Evolutionary conservation across 2,113 vertebrate species (phyloP).

Genomic region (Macroglossus sobrinus): DNA sequence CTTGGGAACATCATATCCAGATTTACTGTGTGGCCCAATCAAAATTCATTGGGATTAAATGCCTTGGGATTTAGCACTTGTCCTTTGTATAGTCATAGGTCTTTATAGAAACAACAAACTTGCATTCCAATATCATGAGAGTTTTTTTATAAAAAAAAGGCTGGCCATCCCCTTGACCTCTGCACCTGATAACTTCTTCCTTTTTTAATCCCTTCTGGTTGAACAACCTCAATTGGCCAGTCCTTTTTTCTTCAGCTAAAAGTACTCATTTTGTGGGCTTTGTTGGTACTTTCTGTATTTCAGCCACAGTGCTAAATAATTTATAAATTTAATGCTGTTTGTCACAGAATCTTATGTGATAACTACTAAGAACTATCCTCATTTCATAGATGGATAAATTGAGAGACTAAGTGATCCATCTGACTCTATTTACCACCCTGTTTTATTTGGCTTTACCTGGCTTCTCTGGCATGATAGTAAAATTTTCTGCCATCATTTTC

Average conservation of each 20-base stretch:
- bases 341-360: background rate
- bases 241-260: background rate
- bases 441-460: background rate
- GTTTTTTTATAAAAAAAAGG: background rate
- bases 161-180: background rate
- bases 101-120: background rate
- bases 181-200: background rate
- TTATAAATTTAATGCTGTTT: background rate
- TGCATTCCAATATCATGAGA: background rate
- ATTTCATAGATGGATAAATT: background rate
- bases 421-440: background rate
- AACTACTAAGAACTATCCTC: background rate
- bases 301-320: background rate
- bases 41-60: background rate
- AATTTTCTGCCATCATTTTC: background rate
- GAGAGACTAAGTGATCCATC: background rate
- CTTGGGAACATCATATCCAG: background rate
- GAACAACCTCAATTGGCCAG: background rate
- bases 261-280: background rate
- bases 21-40: background rate
- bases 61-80: background rate
- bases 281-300: background rate
- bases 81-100: background rate
- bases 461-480: background rate
- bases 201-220: background rate